Evolutionary conservation across 2,113 vertebrate genomes (phyloP).

Genomic region (Cryptomyrus ogoouensis): DNA sequence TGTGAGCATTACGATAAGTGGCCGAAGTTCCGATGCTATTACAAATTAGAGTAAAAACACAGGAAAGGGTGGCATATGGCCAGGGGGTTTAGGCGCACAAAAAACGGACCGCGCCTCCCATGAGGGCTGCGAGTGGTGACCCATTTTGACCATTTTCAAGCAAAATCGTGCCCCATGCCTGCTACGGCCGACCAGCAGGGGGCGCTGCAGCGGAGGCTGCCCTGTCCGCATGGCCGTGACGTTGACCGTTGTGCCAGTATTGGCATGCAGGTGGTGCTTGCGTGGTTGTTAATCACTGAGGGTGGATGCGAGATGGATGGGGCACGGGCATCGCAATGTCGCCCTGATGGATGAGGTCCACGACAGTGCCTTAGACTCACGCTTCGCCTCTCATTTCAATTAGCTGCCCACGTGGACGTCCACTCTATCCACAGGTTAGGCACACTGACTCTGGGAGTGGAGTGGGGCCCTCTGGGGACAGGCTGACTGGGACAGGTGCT

Average conservation of each 20-base stretch:
- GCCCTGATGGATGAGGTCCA: constrained; percentile 69
- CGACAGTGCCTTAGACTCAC: constrained; percentile 64
- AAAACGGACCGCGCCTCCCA: not conserved
- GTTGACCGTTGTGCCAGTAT: constrained; percentile 1
- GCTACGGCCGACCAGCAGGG: not conserved
- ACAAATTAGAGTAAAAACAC: not conserved
- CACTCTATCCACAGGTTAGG: constrained; percentile 23
- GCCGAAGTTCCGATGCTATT: not conserved
- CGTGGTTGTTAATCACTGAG: constrained; percentile 69
- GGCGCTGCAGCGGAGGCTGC: not conserved
- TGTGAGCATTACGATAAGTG: not conserved
- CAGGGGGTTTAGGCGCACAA: not conserved
- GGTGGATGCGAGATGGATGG: constrained; percentile 68
- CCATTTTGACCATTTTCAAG: not conserved
- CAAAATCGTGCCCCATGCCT: not conserved
- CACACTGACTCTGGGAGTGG: constrained; percentile 27
- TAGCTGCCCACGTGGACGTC: constrained; percentile 51
- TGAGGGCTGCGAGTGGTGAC: not conserved
- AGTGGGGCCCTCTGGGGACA: not conserved
- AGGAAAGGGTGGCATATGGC: not conserved
- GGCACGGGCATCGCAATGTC: constrained; percentile 72
- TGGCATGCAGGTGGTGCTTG: constrained; percentile 36
- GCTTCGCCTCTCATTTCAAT: constrained; percentile 78
- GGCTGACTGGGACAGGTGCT: not conserved
- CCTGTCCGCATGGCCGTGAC: not conserved